These are phyloP conservation scores for Podarcis cretensis DNA, from an alignment of 2,113 vertebrate species.

Conservation along the genomic window DNA sequence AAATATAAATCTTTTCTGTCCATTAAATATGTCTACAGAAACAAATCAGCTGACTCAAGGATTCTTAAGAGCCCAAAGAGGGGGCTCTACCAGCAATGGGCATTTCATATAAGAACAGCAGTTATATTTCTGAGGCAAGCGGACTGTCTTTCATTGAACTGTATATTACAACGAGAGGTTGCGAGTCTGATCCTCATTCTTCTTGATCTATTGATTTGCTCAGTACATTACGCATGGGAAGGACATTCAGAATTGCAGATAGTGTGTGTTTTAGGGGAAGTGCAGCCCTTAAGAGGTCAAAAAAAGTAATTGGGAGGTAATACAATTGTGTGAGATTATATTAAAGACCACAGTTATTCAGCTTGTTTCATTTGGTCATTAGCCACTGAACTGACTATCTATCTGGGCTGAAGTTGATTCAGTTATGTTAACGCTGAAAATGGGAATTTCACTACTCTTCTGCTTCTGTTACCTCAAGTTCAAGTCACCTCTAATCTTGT, in stretches of 20 bases:
- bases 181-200: constrained; percentile 6
- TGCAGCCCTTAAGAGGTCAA: constrained; percentile 64
- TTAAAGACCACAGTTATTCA: constrained; percentile 65
- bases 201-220: constrained; percentile 52
- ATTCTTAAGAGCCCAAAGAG: neutral
- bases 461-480: constrained; percentile 42
- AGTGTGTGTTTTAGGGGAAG: constrained; percentile 47
- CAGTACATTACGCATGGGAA: constrained; percentile 33
- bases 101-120: neutral
- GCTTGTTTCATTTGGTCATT: constrained; percentile 69
- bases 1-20: constrained; percentile 1
- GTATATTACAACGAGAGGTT: constrained; percentile 22
- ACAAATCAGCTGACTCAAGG: constrained; percentile 10
- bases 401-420: constrained; percentile 65
- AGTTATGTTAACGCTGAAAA: constrained; percentile 62
- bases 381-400: constrained; percentile 55
- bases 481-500: constrained; percentile 26
- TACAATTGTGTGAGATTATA: constrained; percentile 66
- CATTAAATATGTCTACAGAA: constrained; percentile 34
- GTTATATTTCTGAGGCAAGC: neutral
- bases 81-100: neutral
- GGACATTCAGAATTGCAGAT: constrained; percentile 54
- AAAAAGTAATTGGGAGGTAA: constrained; percentile 66
- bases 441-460: constrained; percentile 38
- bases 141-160: neutral